phyloP scores from a whole-genome alignment of 2,113 vertebrate genomes.

The Vireo altiloquus region DNA sequence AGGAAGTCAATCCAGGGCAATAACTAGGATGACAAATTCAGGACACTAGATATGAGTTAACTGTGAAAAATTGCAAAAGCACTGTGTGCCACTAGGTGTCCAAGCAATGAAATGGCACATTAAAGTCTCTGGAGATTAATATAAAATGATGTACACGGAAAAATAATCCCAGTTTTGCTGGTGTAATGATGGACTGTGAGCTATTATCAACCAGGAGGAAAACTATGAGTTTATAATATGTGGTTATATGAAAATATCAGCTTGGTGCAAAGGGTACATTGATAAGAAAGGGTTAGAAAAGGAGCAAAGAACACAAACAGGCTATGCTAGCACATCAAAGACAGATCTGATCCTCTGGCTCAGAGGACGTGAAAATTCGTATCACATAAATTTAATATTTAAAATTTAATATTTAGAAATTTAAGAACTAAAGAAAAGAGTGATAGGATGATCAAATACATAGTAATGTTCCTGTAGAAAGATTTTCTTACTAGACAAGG shows the following conservation, averaged over 20 bases:
- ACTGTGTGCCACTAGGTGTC: background rate
- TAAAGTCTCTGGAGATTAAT: background rate
- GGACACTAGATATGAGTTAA: background rate
- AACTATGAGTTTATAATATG: background rate
- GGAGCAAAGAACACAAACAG: background rate
- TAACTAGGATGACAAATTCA: background rate
- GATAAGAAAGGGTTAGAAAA: background rate
- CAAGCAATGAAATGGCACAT: background rate
- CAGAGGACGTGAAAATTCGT: background rate
- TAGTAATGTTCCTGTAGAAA: background rate
- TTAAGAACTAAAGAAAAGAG: background rate
- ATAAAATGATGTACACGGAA: background rate
- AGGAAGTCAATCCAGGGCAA: background rate
- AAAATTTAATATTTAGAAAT: background rate
- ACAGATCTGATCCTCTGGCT: background rate
- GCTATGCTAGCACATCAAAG: background rate
- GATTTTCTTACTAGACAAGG: background rate
- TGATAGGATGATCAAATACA: background rate
- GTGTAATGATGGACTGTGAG: background rate
- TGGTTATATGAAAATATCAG: background rate
- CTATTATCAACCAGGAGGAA: background rate
- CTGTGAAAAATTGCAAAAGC: background rate
- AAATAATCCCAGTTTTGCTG: background rate
- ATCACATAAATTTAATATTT: background rate
- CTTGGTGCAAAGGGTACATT: background rate